phyloP scores from a whole-genome alignment of 1,140 invertebrate species.

The Teleogryllus occipitalis region DNA sequence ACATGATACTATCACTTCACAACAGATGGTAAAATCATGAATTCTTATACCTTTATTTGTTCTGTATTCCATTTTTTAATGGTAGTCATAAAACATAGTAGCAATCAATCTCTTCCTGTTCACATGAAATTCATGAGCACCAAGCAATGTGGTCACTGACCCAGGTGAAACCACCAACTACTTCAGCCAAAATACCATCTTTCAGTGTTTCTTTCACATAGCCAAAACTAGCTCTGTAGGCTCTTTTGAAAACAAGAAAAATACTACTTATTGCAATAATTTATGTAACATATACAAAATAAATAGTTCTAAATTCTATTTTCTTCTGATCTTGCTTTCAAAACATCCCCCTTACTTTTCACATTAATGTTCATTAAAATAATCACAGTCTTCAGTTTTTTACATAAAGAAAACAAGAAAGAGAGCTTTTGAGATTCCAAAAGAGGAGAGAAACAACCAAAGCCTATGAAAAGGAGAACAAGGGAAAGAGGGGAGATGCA shows the following conservation, averaged over 20 bases:
- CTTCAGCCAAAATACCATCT: neutral
- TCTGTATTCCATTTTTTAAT: too few relatives aligned
- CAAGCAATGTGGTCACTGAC: too few relatives aligned
- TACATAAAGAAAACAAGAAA: neutral
- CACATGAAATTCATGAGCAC: too few relatives aligned
- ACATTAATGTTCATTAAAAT: neutral
- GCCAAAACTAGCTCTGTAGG: neutral
- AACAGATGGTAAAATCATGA: too few relatives aligned
- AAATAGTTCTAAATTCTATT: neutral
- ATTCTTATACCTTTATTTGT: too few relatives aligned
- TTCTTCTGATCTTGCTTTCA: neutral
- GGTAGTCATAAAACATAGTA: too few relatives aligned
- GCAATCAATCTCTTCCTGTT: too few relatives aligned
- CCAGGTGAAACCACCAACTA: too few relatives aligned
- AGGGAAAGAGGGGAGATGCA: neutral
- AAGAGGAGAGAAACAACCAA: neutral
- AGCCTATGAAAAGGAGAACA: neutral
- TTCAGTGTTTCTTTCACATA: neutral
- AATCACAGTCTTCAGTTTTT: neutral
- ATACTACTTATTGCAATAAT: neutral
- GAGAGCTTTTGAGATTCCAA: neutral
- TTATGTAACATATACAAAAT: neutral
- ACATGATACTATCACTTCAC: too few relatives aligned
- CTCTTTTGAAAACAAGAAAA: neutral
- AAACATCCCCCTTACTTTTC: neutral